Evolutionary conservation across 2,113 vertebrate genomes (phyloP).

Genomic region (Cynopterus brachyotis): DNA sequence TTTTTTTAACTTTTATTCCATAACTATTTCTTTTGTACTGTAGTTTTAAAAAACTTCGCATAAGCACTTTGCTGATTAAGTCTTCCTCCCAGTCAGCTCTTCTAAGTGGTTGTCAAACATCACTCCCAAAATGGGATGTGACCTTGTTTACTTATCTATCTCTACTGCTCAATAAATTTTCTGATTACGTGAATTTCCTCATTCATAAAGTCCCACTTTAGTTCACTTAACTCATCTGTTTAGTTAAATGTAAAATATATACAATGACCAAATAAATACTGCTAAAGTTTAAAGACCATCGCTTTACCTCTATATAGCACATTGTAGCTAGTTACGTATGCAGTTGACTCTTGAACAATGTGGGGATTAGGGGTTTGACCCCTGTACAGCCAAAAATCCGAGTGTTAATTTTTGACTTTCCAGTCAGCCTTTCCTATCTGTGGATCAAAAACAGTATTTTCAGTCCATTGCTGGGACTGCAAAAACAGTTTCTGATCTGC

Average conservation of each 20-base stretch:
- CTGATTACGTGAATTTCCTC: background rate
- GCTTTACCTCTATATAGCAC: background rate
- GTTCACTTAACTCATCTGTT: background rate
- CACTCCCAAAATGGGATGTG: background rate
- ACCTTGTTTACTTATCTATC: background rate
- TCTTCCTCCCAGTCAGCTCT: background rate
- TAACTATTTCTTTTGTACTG: background rate
- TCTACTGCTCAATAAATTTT: background rate
- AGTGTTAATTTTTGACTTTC: background rate
- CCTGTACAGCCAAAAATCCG: background rate
- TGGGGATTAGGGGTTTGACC: background rate
- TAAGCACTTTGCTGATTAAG: constrained; percentile 3
- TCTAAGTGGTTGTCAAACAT: background rate
- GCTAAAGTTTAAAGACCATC: background rate
- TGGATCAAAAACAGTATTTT: background rate
- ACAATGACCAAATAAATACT: background rate
- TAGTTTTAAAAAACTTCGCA: background rate
- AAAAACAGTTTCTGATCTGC: background rate
- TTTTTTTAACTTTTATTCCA: background rate
- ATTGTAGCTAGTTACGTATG: background rate
- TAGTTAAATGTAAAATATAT: constrained; percentile 15
- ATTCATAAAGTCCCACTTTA: background rate
- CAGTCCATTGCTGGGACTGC: background rate
- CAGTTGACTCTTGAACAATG: background rate
- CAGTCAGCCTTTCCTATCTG: background rate